Percentiles rank a stretch among this genome's conserved stretches.
These are phyloP conservation scores for Drosophila tropicalis DNA, from an alignment of 1,140 invertebrate species.

Conservation along the genomic window DNA sequence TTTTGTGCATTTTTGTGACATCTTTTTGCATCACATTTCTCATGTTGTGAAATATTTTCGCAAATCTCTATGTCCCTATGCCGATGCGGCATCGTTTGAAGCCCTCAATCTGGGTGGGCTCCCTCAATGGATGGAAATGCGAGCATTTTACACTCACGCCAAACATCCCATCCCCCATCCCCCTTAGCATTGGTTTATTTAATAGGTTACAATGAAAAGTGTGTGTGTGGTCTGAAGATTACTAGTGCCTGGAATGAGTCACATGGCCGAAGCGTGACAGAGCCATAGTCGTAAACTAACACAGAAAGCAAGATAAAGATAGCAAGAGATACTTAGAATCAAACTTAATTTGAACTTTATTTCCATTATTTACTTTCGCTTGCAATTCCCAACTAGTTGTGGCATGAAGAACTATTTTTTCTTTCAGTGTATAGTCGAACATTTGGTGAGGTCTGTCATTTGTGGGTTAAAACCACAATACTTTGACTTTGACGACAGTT, in stretches of 20 bases:
- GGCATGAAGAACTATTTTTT: slow-evolving; percentile 5
- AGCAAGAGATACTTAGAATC: neutral
- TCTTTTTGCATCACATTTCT: slow-evolving; percentile 71
- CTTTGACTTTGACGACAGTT: slow-evolving; percentile 42
- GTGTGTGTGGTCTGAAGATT: slow-evolving; percentile 29
- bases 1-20: slow-evolving; percentile 73
- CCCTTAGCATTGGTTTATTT: slow-evolving; percentile 13
- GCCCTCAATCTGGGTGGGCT: slow-evolving; percentile 64
- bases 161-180: slow-evolving; percentile 16
- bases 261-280: slow-evolving; percentile 14
- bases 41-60: slow-evolving; percentile 77
- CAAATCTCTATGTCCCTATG: slow-evolving; percentile 61
- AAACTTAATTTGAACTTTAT: slow-evolving; percentile 5
- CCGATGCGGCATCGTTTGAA: slow-evolving; percentile 56
- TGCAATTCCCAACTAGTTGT: neutral
- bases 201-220: slow-evolving; percentile 73
- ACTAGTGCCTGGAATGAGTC: slow-evolving; percentile 2
- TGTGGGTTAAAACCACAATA: slow-evolving; percentile 44
- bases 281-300: slow-evolving; percentile 13
- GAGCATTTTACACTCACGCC: slow-evolving; percentile 26
- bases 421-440: slow-evolving; percentile 28
- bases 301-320: slow-evolving; percentile 1
- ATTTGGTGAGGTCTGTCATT: slow-evolving; percentile 25
- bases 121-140: slow-evolving; percentile 34
- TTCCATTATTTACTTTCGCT: neutral